Conservation (phyloP, 30 jellyfish, hydroid and myxozoan species). For the Hydra vulgaris region DNA sequence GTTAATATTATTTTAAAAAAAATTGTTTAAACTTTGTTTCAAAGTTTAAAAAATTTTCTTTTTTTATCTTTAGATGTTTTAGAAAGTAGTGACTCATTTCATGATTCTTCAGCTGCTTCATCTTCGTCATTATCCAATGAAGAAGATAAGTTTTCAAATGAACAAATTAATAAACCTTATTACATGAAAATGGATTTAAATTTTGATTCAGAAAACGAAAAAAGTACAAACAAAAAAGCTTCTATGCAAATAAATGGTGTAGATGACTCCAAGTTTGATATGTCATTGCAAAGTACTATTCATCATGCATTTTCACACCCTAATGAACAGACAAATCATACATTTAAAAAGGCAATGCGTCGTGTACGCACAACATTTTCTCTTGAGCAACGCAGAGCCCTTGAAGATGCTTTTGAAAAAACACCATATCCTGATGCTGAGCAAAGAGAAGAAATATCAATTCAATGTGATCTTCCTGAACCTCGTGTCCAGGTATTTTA, state of each 20-base stretch:
- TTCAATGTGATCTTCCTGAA: slow-evolving; percentile 66
- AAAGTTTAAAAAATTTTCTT: not conserved
- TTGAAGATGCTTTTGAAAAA: slow-evolving; percentile 68
- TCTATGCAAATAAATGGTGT: not conserved
- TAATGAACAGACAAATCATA: not conserved
- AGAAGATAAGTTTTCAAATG: not conserved
- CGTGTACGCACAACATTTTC: slow-evolving; percentile 69
- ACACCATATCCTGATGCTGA: slow-evolving; percentile 92
- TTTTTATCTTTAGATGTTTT: not conserved
- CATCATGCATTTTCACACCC: not conserved
- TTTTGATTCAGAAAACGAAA: slow-evolving; percentile 14
- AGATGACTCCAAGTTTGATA: not conserved
- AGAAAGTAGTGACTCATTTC: not conserved
- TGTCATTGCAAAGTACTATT: not conserved
- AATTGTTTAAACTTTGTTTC: too few species aligned
- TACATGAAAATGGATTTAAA: not conserved
- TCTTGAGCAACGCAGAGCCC: slow-evolving; percentile 59
- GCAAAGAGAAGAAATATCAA: slow-evolving; percentile 81
- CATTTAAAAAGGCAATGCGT: slow-evolving; percentile 53
- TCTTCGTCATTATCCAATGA: not conserved
- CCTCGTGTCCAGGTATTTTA: slow-evolving; percentile 86
- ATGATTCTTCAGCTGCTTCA: not conserved
- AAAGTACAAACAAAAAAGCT: slow-evolving; percentile 10
- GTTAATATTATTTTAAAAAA: slow-evolving; percentile 9
- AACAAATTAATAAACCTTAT: not conserved